Base-by-base conservation (phyloP, 2,888 invertebrate species). In the Noctua comes region DNA sequence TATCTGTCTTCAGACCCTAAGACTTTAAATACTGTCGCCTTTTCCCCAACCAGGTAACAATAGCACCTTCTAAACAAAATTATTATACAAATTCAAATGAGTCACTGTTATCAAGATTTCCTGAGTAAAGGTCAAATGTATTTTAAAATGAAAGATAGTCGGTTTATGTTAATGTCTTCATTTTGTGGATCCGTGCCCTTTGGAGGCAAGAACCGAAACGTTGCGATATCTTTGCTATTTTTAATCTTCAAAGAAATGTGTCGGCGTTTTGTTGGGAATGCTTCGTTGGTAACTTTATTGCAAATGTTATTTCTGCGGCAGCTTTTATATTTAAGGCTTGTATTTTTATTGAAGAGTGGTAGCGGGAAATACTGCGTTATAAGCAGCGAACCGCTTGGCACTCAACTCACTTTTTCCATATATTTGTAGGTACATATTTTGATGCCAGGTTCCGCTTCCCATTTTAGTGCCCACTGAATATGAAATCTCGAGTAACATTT, bases 131-230 rank as follows among this genome's bases (percentile, higher is more conserved):
- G 80, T 88, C 84, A 88, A 86, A 80, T 83, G 83, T 84, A 83
- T 88, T 88, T 87, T 86, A 85, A 89, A 88, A 86, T 86, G 83
- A 82, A 73, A 89, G 83, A 89, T 88, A 85, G 82, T 82, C 73
- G 76, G 86, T 86, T 89, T 88, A 88, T 89, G 86, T 73, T 68
- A 88, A 89, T 88, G 74, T 68, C 76, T 83, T 79, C 59, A 82
- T 85, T 88, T 81, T 86, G 83, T 71, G 75, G 57, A 81, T 79
- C 77, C 70, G 64, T 76, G 81, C 66, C 86, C 66, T 86, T 89
- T 79, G 31, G 54, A 68, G 65, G 59, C 57, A 57, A 76, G 54
- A 80, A 73, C 73, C 62, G 68, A 77, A 80, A 13, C 68, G 74
- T 59, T 76, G 77, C 80, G 79, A 70, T 76, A 62, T 62, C 51